These are phyloP conservation scores for Enteromius unitaeniatus DNA, from an alignment of 2,797 vertebrate genomes.

Conservation along the genomic window DNA sequence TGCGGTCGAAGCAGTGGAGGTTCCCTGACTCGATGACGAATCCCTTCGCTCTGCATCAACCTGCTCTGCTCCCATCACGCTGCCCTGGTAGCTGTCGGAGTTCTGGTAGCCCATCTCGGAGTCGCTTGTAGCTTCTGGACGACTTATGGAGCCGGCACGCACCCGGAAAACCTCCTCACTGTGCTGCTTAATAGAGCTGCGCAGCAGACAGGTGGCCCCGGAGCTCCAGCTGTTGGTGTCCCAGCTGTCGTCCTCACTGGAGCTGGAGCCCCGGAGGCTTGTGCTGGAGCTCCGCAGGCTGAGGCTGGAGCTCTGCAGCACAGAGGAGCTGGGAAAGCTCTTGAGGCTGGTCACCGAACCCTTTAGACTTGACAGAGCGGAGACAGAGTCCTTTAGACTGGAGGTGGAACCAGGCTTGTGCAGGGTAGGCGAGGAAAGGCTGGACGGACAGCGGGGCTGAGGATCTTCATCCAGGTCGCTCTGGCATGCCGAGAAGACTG, in stretches of 20 bases:
- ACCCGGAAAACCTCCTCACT: conserved; percentile 65
- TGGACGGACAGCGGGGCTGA: conserved; percentile 60
- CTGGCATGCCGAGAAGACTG: conserved; percentile 73
- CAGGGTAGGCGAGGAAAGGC: conserved; percentile 72
- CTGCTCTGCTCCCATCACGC: conserved; percentile 40
- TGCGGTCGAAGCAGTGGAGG: conserved; percentile 63
- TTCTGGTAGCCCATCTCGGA: conserved; percentile 74
- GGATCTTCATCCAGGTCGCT: conserved; percentile 73
- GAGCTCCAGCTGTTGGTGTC: conserved; percentile 82
- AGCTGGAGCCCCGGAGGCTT: conserved; percentile 60
- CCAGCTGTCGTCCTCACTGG: conserved; percentile 79
- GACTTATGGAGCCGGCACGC: conserved; percentile 66
- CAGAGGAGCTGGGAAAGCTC: conserved; percentile 60
- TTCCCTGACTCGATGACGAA: conserved; percentile 43
- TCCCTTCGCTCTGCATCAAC: conserved; percentile 60
- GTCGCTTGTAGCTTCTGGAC: conserved; percentile 59
- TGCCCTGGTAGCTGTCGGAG: conserved; percentile 63
- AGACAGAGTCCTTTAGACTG: conserved; percentile 44
- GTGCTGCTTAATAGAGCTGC: conserved; percentile 75
- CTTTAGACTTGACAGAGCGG: conserved; percentile 60
- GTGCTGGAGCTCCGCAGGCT: conserved; percentile 61
- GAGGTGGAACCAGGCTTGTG: conserved; percentile 45
- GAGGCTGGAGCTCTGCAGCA: conserved; percentile 63
- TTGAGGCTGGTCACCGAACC: conserved; percentile 50
- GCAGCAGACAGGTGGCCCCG: conserved; percentile 78